Conservation (phyloP, 2,113 vertebrate species). For the Pollimyrus isidori region DNA sequence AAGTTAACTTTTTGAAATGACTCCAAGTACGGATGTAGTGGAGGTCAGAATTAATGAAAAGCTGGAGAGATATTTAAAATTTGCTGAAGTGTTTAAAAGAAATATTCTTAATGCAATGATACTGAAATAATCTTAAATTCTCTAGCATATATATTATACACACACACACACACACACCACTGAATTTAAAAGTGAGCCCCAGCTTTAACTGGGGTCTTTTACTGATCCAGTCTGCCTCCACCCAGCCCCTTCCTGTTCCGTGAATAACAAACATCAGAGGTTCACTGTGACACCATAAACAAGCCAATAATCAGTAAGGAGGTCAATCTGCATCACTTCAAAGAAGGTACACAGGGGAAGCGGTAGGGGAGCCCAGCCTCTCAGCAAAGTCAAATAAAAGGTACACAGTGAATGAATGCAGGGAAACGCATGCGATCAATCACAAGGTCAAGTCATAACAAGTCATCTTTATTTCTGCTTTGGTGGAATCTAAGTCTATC, state of each 20-base stretch:
- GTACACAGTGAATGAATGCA: neutral
- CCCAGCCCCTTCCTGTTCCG: neutral
- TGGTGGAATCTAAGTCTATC: constrained; percentile 1
- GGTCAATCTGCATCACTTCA: neutral
- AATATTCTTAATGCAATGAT: neutral
- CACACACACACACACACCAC: neutral
- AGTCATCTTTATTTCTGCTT: constrained; percentile 14
- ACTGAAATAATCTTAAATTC: neutral
- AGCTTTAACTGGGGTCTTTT: constrained; percentile 24
- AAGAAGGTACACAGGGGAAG: neutral
- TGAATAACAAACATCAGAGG: neutral
- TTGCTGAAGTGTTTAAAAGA: neutral
- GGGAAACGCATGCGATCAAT: neutral
- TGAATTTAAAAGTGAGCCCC: constrained; percentile 17
- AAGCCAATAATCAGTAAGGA: neutral
- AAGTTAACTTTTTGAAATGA: neutral
- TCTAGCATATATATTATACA: neutral
- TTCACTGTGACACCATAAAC: neutral
- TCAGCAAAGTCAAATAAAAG: neutral
- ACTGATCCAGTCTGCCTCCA: neutral
- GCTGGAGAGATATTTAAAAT: neutral
- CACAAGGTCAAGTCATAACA: constrained; percentile 5
- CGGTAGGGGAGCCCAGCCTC: neutral
- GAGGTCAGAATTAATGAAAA: neutral
- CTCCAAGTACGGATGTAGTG: neutral